These are phyloP conservation scores for Lasiurus cinereus DNA, from an alignment of 2,113 vertebrate species.

Conservation along the genomic window DNA sequence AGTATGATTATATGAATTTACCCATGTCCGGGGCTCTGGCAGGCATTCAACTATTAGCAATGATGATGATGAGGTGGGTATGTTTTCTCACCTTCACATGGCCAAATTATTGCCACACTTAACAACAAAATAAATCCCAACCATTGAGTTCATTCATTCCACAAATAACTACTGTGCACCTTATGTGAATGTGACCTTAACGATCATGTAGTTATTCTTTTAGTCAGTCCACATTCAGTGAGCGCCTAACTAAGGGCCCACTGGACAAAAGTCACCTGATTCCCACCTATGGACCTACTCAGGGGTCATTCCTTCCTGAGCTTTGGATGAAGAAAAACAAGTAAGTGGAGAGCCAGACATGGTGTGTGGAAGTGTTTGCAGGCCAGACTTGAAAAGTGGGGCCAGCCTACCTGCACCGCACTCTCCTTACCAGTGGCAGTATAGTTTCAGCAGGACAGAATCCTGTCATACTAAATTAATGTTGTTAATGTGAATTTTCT, in stretches of 20 bases:
- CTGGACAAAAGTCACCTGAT: not conserved
- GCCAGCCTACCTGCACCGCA: not conserved
- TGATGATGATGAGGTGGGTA: not conserved
- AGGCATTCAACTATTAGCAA: not conserved
- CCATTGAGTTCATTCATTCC: not conserved
- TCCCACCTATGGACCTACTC: not conserved
- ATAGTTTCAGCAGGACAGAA: not conserved
- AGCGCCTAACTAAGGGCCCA: not conserved
- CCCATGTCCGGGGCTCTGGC: not conserved
- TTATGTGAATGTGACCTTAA: not conserved
- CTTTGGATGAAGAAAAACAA: not conserved
- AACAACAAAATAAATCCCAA: not conserved
- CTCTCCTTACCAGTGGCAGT: not conserved
- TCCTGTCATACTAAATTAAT: not conserved
- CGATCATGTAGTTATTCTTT: not conserved
- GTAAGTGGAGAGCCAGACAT: not conserved
- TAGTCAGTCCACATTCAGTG: not conserved
- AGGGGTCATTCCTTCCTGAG: too few relatives aligned
- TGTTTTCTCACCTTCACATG: not conserved
- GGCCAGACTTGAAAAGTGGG: not conserved
- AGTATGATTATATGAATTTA: not conserved
- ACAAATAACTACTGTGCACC: not conserved
- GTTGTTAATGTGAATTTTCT: not conserved
- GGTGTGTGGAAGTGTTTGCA: not conserved
- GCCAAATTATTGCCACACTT: not conserved